Evolutionary conservation across 1,140 invertebrate genomes (phyloP).

Genomic region (Neoseiulus cucumeris): DNA sequence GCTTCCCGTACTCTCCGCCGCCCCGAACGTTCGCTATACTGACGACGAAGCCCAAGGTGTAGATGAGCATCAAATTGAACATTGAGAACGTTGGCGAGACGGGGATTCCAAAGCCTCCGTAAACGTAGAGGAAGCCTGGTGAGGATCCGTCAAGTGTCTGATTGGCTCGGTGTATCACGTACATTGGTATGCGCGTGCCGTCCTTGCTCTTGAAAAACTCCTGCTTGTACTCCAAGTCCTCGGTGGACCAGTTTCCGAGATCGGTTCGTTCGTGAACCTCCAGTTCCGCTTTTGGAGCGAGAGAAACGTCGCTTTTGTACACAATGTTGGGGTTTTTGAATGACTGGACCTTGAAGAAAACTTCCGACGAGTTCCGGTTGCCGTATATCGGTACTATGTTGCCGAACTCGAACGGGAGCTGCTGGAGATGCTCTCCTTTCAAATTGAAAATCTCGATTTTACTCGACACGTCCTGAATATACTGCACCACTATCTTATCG

Average conservation of each 20-base stretch:
- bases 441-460: slow-evolving; percentile 60
- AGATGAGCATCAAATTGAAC: slow-evolving; percentile 62
- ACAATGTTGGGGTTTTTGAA: slow-evolving; percentile 79
- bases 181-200: slow-evolving; percentile 91
- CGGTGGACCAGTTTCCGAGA: slow-evolving; percentile 11
- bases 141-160: slow-evolving; percentile 38
- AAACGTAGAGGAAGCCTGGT: slow-evolving; percentile 75
- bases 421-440: slow-evolving; percentile 43
- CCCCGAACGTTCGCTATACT: slow-evolving; percentile 87
- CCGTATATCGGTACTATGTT: slow-evolving; percentile 62
- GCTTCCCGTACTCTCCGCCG: slow-evolving; percentile 89
- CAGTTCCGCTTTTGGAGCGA: slow-evolving; percentile 13
- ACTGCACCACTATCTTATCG: slow-evolving; percentile 71
- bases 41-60: slow-evolving; percentile 66
- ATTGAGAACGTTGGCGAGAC: slow-evolving; percentile 66
- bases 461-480: slow-evolving; percentile 78
- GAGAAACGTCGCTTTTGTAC: slow-evolving; percentile 49
- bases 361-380: slow-evolving; percentile 59
- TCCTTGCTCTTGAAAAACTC: slow-evolving; percentile 87
- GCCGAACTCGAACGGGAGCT: slow-evolving; percentile 50
- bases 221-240: slow-evolving; percentile 41
- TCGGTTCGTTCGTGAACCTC: slow-evolving; percentile 20
- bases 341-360: slow-evolving; percentile 83
- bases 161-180: slow-evolving; percentile 46
- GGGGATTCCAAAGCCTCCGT: slow-evolving; percentile 90